phyloP scores from a whole-genome alignment of 2,888 invertebrate species.

The Teleiodes luculella region DNA sequence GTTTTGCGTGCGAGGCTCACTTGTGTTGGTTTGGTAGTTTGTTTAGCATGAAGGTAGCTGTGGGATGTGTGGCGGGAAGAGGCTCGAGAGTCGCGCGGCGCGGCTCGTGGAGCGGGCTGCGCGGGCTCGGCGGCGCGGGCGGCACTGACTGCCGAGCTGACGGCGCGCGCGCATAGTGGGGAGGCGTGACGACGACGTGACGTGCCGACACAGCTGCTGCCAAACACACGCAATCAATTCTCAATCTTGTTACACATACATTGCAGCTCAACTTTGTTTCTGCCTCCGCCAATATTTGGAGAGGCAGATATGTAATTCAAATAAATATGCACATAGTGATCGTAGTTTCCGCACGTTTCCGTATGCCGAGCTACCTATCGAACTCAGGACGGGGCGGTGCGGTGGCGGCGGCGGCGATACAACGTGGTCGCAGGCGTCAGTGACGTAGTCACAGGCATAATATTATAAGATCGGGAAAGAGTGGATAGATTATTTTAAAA shows the following conservation, averaged over 20 bases:
- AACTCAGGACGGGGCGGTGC: too few relatives aligned
- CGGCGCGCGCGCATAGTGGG: conserved; percentile 31
- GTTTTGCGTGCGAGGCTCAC: conserved; percentile 41
- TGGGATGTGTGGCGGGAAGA: conserved; percentile 51
- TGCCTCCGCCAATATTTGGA: neutral
- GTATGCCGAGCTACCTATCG: too few relatives aligned
- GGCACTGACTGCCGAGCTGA: conserved; percentile 52
- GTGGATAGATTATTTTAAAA: too few relatives aligned
- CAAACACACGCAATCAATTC: neutral
- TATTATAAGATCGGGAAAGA: too few relatives aligned
- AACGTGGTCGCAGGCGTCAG: neutral
- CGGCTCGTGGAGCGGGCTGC: conserved; percentile 44
- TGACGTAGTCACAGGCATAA: neutral
- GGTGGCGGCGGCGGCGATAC: too few relatives aligned
- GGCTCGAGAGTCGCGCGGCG: conserved; percentile 54
- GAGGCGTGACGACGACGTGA: conserved; percentile 9
- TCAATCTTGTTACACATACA: neutral
- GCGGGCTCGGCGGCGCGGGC: conserved; percentile 61
- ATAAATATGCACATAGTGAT: neutral
- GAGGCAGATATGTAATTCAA: neutral
- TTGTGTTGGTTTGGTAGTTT: conserved; percentile 59
- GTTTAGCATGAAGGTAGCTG: conserved; percentile 66
- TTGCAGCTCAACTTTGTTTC: neutral
- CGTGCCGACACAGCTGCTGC: conserved; percentile 19
- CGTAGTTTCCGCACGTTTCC: neutral